Conservation (phyloP, 2,113 vertebrate species). For the Centropus bengalensis region DNA sequence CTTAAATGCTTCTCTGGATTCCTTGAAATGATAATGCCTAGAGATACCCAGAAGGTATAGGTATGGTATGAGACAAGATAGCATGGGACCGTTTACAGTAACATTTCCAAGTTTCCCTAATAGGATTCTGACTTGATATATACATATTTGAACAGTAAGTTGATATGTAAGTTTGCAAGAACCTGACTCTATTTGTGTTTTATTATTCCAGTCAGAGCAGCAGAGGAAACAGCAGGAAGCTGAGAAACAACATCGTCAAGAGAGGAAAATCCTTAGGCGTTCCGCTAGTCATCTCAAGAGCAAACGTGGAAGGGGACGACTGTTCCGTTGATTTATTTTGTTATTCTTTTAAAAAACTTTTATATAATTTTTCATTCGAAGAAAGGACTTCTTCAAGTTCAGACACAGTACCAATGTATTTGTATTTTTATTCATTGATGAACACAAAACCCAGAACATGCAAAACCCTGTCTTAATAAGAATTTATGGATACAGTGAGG, state of each 20-base stretch:
- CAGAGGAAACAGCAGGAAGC: conserved; percentile 89
- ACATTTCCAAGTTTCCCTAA: not conserved
- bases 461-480: not conserved
- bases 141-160: not conserved
- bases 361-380: not conserved
- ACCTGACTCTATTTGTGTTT: conserved; percentile 16
- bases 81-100: not conserved
- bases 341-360: not conserved
- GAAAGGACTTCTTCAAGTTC: not conserved
- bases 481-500: not conserved
- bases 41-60: not conserved
- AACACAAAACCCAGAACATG: not conserved
- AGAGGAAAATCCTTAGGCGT: conserved; percentile 88
- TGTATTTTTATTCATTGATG: not conserved
- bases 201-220: conserved; percentile 85
- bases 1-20: not conserved
- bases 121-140: not conserved
- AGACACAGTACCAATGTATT: not conserved
- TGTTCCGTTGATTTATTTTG: conserved; percentile 52
- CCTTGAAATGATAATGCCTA: not conserved
- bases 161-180: not conserved
- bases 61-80: not conserved
- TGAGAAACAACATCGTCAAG: conserved; percentile 86
- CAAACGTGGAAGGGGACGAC: conserved; percentile 60
- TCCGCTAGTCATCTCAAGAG: conserved; percentile 85